Evolutionary conservation across 1,140 invertebrate species (phyloP).

Genomic region (Mycetomoellerius zeteki): DNA sequence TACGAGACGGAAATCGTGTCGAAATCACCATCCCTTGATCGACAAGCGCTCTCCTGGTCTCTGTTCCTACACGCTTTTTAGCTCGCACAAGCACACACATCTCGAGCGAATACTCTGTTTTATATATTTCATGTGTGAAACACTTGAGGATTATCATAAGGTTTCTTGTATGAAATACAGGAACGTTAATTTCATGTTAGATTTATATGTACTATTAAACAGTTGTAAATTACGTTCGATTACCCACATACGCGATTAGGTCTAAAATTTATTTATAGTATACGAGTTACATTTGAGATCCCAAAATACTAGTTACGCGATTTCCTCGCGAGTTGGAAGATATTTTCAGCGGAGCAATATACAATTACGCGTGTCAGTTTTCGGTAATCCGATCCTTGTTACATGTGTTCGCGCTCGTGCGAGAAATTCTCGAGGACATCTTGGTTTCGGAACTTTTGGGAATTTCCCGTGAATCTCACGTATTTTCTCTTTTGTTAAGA

Average conservation of each 20-base stretch:
- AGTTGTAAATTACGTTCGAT: conserved; percentile 21
- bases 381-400: conserved; percentile 40
- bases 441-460: background rate
- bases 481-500: background rate
- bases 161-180: too few relatives aligned
- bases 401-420: background rate
- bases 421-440: background rate
- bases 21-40: conserved; percentile 29
- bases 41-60: background rate
- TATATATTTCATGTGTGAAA: background rate
- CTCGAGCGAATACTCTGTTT: background rate
- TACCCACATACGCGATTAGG: background rate
- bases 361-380: conserved; percentile 46
- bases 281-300: conserved; percentile 23
- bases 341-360: conserved; percentile 49
- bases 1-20: conserved; percentile 23
- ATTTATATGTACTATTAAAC: background rate
- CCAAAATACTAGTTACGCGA: conserved; percentile 55
- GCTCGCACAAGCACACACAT: conserved; percentile 9
- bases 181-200: background rate
- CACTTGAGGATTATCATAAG: background rate
- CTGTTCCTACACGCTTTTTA: background rate
- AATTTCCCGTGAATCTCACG: background rate
- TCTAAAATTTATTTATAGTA: conserved; percentile 3
- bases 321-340: conserved; percentile 31